Evolutionary conservation across 2,113 vertebrate species (phyloP), one percentile per base, ranked within the genome.

Genomic region (Tor tambroides): DNA sequence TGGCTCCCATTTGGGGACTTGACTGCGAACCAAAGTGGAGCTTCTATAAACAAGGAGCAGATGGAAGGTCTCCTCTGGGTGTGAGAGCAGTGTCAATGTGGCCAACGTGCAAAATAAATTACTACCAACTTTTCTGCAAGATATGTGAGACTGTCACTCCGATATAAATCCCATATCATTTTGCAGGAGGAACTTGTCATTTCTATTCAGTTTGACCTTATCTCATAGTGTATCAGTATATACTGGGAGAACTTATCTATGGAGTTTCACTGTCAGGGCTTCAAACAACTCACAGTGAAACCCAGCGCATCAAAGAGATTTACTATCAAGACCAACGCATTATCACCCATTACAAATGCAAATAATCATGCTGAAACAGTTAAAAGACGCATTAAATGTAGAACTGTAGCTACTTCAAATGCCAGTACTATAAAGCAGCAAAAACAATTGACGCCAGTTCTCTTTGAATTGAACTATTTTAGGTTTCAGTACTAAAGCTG

Each of bases 31-130:
- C 85, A 87, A 82, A 89, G 76, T 56, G 86, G 49, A 89, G 83
- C 85, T 83, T 87, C 72, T 79, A 72, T 84, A 84, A 87, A 87
- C 85, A 87, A 72, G 49, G 0, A 89, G 69, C 88, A 89, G 82
- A 89, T 87, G 88, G 88, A 87, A 71, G 77, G 82, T 69, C 82
- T 89, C 56, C 46, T 85, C 49, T 80, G 56, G 85, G 67, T 76
- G 51, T 17, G 41, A 87, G 23, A 17, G 26, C 43, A 49, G 54
- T 82, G 74, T 84, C 69, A 54, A 49, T 56, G 41, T 30, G 49
- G 81, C 41, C 54, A 56, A n/a, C 26, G 23, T 46, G 35, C 23
- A 28, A 82, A 81, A n/a, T 49, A 82, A 69, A 56, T 80, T 49
- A 54, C 80, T 54, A 80, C 65, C 49, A 49, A 17, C 38, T 80